These are phyloP conservation scores for Philereme vetulata DNA, from an alignment of 2,888 invertebrate species.

Conservation along the genomic window DNA sequence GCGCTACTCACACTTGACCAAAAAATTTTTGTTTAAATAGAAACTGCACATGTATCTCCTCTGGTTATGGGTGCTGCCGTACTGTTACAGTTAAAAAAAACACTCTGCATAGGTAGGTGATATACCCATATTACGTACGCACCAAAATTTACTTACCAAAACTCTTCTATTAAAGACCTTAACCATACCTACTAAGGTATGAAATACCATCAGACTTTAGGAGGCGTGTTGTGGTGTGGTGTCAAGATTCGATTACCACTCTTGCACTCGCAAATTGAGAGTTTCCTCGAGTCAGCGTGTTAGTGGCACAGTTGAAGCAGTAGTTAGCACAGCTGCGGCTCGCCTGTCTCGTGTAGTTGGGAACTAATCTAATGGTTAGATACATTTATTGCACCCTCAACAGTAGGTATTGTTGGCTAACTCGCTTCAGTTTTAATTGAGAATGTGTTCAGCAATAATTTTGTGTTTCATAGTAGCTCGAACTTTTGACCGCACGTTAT, in stretches of 20 bases:
- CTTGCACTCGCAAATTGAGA: constrained; percentile 14
- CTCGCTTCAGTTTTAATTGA: constrained; percentile 21
- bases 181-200: too few relatives aligned
- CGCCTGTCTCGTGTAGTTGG: constrained; percentile 18
- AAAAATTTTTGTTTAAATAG: too few relatives aligned
- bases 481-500: too few relatives aligned
- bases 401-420: constrained; percentile 8
- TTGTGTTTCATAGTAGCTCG: background rate
- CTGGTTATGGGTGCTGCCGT: too few relatives aligned
- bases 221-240: constrained; percentile 1
- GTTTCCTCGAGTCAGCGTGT: constrained; percentile 6
- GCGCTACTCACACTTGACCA: too few relatives aligned
- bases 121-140: too few relatives aligned
- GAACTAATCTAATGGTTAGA: constrained; percentile 16
- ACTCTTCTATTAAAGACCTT: too few relatives aligned
- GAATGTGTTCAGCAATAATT: constrained; percentile 11
- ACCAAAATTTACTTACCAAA: too few relatives aligned
- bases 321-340: constrained; percentile 4
- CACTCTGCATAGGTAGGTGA: too few relatives aligned
- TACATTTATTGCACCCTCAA: constrained; percentile 21
- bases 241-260: constrained; percentile 11
- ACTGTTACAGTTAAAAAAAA: too few relatives aligned
- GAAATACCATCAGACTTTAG: too few relatives aligned
- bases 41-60: too few relatives aligned
- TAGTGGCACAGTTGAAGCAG: constrained; percentile 1